Conservation (phyloP, 2,797 vertebrate genomes). For the Crenichthys baileyi region DNA sequence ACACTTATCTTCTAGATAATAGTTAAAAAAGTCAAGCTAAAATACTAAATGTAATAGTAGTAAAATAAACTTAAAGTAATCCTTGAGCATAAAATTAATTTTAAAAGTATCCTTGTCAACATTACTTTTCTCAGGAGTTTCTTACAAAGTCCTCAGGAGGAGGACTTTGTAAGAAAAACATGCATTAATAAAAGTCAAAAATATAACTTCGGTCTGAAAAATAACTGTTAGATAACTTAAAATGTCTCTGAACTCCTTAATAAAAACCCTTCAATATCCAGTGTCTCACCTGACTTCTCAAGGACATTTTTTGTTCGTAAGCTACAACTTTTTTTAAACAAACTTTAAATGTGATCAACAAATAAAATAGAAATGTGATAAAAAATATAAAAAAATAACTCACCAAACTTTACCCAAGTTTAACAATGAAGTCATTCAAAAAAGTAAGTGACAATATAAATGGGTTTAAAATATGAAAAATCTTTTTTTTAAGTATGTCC, state of each 20-base stretch:
- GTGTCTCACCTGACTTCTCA: too few relatives aligned
- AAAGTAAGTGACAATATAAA: too few relatives aligned
- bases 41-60: neutral
- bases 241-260: neutral
- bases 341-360: too few relatives aligned
- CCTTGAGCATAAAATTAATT: neutral
- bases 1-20: neutral
- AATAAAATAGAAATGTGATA: too few relatives aligned
- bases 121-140: neutral
- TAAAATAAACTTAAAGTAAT: neutral
- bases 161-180: too few relatives aligned
- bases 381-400: too few relatives aligned
- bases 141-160: too few relatives aligned
- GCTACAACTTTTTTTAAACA: too few relatives aligned
- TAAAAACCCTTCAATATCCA: too few relatives aligned
- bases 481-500: neutral
- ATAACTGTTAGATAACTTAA: neutral
- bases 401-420: too few relatives aligned
- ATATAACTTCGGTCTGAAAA: neutral
- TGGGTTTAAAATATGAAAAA: too few relatives aligned
- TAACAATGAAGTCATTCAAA: too few relatives aligned
- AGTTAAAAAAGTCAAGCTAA: neutral
- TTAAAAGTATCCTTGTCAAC: neutral
- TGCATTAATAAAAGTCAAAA: neutral
- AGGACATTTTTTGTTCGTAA: neutral